Conservation (phyloP, 2,113 vertebrate genomes). For the Urocynchramus pylzowi region DNA sequence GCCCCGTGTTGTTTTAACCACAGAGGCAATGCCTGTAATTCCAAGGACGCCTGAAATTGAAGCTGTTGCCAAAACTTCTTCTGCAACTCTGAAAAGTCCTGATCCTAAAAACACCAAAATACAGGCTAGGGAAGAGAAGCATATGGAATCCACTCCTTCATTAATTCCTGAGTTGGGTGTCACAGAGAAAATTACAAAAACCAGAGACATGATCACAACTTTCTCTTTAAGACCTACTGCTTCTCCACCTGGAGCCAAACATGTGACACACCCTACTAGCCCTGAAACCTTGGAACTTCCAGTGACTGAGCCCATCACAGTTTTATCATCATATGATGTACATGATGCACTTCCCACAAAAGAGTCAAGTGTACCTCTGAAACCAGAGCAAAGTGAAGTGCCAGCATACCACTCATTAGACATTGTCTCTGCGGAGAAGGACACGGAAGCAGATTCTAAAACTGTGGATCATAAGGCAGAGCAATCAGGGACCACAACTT, state of each 20-base stretch:
- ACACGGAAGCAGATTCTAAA: neutral
- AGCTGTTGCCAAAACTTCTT: neutral
- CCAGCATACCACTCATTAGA: neutral
- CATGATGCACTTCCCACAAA: neutral
- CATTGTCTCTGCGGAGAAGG: neutral
- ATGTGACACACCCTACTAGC: accelerated
- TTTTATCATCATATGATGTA: neutral
- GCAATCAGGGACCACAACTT: neutral
- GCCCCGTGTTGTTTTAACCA: neutral
- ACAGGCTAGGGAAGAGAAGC: neutral
- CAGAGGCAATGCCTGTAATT: neutral
- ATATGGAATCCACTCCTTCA: neutral
- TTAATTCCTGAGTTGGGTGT: neutral
- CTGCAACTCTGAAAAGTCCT: neutral
- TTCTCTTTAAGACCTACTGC: neutral
- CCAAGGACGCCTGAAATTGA: neutral
- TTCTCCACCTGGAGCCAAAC: neutral
- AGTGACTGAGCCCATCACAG: neutral
- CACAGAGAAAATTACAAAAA: neutral
- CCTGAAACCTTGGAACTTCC: neutral
- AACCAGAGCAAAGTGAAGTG: neutral
- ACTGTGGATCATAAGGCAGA: neutral
- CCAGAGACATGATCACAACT: neutral
- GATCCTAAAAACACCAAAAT: neutral
- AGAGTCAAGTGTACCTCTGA: neutral